Conservation (phyloP, 2,113 vertebrate species). For the Brachypteracias leptosomus region DNA sequence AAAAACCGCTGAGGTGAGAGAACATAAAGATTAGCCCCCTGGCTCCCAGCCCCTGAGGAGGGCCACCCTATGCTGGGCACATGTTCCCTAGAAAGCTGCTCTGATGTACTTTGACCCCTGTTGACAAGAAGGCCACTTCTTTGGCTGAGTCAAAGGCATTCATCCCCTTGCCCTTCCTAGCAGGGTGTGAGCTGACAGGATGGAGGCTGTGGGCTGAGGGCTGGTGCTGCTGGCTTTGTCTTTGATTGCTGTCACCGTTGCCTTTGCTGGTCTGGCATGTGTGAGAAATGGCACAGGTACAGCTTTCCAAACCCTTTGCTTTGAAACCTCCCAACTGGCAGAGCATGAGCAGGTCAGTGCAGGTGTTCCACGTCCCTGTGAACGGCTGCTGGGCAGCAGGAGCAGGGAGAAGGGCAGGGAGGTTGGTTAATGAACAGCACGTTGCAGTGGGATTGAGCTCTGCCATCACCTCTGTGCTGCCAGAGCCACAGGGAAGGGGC, state of each 20-base stretch:
- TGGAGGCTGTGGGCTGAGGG: background rate
- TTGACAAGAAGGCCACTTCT: background rate
- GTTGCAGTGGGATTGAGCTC: background rate
- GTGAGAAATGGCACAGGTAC: background rate
- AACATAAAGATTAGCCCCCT: background rate
- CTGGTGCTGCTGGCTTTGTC: rapidly evolving
- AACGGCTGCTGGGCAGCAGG: too few species aligned
- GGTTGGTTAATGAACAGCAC: rapidly evolving
- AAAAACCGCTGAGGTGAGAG: rapidly evolving
- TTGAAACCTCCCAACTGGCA: background rate
- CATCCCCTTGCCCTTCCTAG: background rate
- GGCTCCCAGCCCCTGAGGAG: background rate
- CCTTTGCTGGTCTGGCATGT: background rate
- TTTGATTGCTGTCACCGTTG: rapidly evolving
- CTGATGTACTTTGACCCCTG: background rate
- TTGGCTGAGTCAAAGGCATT: background rate
- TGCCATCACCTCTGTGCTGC: background rate
- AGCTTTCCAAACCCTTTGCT: background rate
- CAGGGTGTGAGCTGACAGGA: background rate
- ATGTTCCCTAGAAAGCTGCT: background rate
- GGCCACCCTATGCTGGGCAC: rapidly evolving
- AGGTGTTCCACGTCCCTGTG: background rate
- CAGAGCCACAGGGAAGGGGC: rapidly evolving
- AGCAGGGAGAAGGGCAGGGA: rapidly evolving
- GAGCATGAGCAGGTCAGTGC: rapidly evolving